Evolutionary conservation across 2,888 invertebrate species (phyloP).

Genomic region (Aspidiotus rigidus): DNA sequence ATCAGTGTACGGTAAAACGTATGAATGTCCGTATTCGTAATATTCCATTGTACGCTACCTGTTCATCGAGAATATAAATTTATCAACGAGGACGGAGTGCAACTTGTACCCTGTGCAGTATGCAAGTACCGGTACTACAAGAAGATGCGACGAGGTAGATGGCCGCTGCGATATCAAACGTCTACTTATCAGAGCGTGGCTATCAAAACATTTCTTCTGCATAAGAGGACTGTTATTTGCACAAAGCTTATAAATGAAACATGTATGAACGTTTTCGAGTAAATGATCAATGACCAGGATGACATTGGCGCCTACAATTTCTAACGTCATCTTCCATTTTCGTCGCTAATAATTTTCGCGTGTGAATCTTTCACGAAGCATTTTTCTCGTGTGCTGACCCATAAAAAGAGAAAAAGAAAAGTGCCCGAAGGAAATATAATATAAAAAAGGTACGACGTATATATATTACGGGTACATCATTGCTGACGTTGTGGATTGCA

Average conservation of each 20-base stretch:
- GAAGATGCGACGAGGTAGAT: no score
- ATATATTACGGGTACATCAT: not conserved
- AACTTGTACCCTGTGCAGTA: no score
- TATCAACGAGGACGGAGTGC: no score
- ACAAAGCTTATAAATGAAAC: not conserved
- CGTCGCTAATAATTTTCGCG: not conserved
- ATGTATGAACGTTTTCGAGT: not conserved
- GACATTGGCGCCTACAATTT: not conserved
- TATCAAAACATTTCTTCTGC: not conserved
- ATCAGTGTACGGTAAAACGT: no score
- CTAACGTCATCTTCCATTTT: not conserved
- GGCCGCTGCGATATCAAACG: not conserved
- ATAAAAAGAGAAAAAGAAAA: not conserved
- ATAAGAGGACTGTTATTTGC: not conserved
- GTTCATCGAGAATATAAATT: no score
- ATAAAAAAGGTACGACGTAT: not conserved
- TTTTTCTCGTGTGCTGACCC: constrained; percentile 2
- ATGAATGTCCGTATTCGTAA: no score
- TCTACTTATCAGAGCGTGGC: constrained; percentile 1
- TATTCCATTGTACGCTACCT: no score
- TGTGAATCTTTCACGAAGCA: not conserved
- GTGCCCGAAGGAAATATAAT: not conserved
- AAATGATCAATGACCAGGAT: not conserved
- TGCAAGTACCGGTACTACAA: no score
- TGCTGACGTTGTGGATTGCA: not conserved